Conservation (phyloP, 92 coral and sea anemone genomes). For the Umimayanthus kanabou region DNA sequence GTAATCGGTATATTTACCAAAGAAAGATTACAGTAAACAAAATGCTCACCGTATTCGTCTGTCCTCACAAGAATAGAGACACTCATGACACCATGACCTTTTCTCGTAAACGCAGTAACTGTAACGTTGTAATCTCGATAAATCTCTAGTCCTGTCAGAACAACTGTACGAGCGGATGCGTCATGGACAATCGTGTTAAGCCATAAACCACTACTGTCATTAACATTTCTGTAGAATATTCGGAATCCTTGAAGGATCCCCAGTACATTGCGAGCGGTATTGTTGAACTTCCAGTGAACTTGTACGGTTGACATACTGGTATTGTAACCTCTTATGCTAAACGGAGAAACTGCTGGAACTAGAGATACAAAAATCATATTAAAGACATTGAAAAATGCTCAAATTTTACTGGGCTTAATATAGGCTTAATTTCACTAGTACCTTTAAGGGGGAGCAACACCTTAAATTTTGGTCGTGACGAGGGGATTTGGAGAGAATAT, state of each 20-base stretch:
- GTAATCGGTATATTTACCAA: too few species aligned
- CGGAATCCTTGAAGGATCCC: conserved; percentile 16
- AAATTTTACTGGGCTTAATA: too few species aligned
- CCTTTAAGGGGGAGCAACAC: too few species aligned
- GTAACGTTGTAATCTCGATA: conserved; percentile 62
- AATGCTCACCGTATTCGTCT: conserved; percentile 64
- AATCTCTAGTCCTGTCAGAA: conserved; percentile 41
- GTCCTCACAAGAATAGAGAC: conserved; percentile 46
- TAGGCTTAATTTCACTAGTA: too few species aligned
- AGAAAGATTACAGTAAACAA: neutral
- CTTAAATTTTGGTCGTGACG: too few species aligned
- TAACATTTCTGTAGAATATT: conserved; percentile 36
- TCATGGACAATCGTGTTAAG: neutral
- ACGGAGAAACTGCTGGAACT: conserved; percentile 33
- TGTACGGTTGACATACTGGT: neutral
- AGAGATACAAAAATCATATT: neutral
- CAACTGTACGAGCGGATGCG: conserved; percentile 22
- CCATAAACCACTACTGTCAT: conserved; percentile 23
- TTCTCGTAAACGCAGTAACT: conserved; percentile 60
- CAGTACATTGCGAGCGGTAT: neutral
- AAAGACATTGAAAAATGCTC: too few species aligned
- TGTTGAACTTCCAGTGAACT: conserved; percentile 19
- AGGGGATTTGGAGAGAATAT: too few species aligned
- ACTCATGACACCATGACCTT: conserved; percentile 55
- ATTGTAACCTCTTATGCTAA: neutral